Base-by-base conservation (phyloP, 2,113 vertebrate species). In the Oreotrochilus melanogaster region DNA sequence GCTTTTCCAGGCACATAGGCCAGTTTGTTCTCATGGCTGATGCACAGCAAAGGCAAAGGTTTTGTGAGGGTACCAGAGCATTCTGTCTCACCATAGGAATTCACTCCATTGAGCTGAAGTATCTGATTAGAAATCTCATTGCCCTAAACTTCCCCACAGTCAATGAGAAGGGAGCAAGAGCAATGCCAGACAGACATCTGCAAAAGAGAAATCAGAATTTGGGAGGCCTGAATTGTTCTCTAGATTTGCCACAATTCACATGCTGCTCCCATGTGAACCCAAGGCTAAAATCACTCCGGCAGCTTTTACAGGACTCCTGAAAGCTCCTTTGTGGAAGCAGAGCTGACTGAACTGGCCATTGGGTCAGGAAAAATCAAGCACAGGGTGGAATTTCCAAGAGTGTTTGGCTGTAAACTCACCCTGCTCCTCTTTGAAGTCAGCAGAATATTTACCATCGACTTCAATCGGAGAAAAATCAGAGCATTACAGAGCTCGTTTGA, bases 321-420 rank as follows among this genome's bases (percentile, higher is more conserved):
- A 97, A 94, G 94, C 81, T 85, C 71, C 81, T 94, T 87, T 93
- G 81, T 94, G 75, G 89, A 60, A 83, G 74, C 87, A 60, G 92
- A 70, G 66, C 91, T 79, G 72, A 64, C 80, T 91, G 89, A 88
- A 73, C 93, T 69, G 89, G 87, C 78, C 79, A 89, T 70, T 64
- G 18, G 81, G 91, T 91, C 91, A 82, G 66, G 74, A 33, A 79
- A 89, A 95, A 89, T 79, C 89, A 88, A 83, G 93, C 16, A 2
- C 89, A 83, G 93, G 81, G 54, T 95, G 87, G 74, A 74, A 93
- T 92, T 95, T 88, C 87, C 89, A 85, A 45, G 87, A 89, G 78
- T 10, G 70, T 60, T 89, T 92, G 89, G 74, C 87, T n/a, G 42
- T 75, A 89, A 87, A 87, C 33, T 96, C 81, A 42, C 61, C 48